These are phyloP conservation scores for Leiothrix lutea DNA, from an alignment of 2,113 vertebrate genomes.

Conservation along the genomic window DNA sequence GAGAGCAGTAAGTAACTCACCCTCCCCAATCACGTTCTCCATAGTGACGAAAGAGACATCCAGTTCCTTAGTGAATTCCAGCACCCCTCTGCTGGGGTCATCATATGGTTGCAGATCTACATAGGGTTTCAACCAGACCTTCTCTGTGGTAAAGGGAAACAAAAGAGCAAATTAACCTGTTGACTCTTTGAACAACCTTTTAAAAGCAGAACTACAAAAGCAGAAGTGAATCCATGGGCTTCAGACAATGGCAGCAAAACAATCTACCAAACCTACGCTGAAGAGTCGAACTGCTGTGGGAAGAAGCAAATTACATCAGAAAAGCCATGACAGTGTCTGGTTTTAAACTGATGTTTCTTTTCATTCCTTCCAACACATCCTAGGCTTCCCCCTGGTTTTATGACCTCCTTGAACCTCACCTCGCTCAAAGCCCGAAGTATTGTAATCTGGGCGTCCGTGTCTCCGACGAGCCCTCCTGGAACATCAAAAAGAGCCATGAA, in stretches of 20 bases:
- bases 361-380: background rate
- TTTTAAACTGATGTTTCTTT: background rate
- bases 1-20: conserved; percentile 33
- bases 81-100: conserved; percentile 73
- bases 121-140: conserved; percentile 79
- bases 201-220: background rate
- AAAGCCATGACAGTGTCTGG: background rate
- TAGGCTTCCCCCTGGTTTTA: background rate
- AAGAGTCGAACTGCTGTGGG: background rate
- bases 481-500: background rate
- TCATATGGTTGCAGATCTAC: conserved; percentile 80
- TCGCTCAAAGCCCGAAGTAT: conserved; percentile 52
- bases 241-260: background rate
- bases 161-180: background rate
- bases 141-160: conserved; percentile 58
- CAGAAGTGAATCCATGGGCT: background rate
- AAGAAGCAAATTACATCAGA: background rate
- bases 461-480: conserved; percentile 28
- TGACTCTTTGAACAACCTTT: background rate
- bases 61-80: conserved; percentile 77
- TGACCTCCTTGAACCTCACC: conserved; percentile 31
- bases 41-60: conserved; percentile 64
- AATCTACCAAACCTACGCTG: background rate
- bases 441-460: conserved; percentile 41
- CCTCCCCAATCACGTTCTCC: conserved; percentile 77